Percentiles rank a stretch among this genome's conserved stretches.
phyloP scores from a whole-genome alignment of 2,113 vertebrate species.

The Talpa occidentalis region DNA sequence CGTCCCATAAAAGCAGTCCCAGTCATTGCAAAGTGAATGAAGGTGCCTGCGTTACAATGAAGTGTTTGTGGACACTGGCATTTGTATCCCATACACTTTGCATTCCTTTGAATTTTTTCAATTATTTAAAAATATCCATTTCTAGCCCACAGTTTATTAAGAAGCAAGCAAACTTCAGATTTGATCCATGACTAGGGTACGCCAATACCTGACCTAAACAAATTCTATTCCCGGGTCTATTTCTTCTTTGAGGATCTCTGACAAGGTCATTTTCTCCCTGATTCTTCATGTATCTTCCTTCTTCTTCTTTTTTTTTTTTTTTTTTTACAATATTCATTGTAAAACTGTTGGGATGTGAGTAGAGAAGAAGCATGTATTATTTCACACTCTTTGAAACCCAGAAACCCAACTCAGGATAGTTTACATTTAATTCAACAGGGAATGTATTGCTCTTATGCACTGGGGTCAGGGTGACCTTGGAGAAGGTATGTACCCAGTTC shows the following conservation, averaged over 20 bases:
- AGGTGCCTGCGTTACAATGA: not conserved
- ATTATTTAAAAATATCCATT: not conserved
- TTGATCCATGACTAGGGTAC: too few relatives aligned
- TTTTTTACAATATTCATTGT: not conserved
- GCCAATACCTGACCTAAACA: not conserved
- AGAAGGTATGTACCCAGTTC: not conserved
- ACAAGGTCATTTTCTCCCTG: not conserved
- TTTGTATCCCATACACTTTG: not conserved
- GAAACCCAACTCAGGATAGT: not conserved
- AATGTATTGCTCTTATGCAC: not conserved
- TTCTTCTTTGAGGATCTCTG: not conserved
- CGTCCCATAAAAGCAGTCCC: not conserved
- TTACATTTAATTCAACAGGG: not conserved
- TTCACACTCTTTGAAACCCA: not conserved
- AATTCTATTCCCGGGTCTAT: not conserved
- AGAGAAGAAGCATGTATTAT: not conserved
- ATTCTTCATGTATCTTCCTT: not conserved
- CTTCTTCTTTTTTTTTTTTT: not conserved
- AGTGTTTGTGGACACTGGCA: not conserved
- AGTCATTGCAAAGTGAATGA: not conserved
- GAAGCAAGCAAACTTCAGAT: not conserved
- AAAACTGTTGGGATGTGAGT: not conserved
- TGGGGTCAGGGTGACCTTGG: not conserved
- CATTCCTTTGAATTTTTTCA: not conserved
- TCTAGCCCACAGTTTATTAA: not conserved